These are phyloP conservation scores for Plodia interpunctella DNA, from an alignment of 1,140 invertebrate species.

Conservation along the genomic window DNA sequence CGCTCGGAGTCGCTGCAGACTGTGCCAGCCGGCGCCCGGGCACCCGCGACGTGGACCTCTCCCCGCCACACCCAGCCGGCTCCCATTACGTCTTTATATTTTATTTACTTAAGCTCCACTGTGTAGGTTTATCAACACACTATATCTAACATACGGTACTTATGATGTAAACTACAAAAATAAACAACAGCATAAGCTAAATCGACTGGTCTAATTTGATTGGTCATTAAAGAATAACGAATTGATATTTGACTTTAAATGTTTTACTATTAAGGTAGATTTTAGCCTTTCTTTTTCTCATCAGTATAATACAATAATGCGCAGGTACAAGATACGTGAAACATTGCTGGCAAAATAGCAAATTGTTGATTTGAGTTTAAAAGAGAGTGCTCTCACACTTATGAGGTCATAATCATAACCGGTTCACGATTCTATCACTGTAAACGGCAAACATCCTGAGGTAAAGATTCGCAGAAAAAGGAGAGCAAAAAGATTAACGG, in stretches of 20 bases:
- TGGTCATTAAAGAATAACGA: not conserved
- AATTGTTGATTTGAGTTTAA: not conserved
- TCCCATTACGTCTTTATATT: conserved; percentile 29
- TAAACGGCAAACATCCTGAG: conserved; percentile 34
- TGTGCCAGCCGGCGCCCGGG: conserved; percentile 29
- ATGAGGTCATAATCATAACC: conserved; percentile 21
- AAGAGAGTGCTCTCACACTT: not conserved
- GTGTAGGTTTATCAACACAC: not conserved
- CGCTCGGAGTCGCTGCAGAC: conserved; percentile 43
- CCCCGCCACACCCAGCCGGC: conserved; percentile 34
- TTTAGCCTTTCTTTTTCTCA: too few relatives aligned
- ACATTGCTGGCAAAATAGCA: not conserved
- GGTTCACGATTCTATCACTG: conserved; percentile 19
- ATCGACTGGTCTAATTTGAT: not conserved
- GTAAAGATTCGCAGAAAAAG: conserved; percentile 49
- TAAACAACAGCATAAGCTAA: not conserved
- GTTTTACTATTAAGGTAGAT: too few relatives aligned
- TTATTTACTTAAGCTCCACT: not conserved
- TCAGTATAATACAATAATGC: too few relatives aligned
- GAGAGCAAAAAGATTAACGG: conserved; percentile 62
- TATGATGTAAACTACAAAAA: not conserved
- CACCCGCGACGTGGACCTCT: conserved; percentile 31
- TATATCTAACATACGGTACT: not conserved
- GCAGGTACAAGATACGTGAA: not conserved
- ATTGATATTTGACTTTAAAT: too few relatives aligned